Evolutionary conservation across 2,113 vertebrate species (phyloP), one percentile per base, ranked within the genome.

Genomic region (Phaethornis superciliosus): DNA sequence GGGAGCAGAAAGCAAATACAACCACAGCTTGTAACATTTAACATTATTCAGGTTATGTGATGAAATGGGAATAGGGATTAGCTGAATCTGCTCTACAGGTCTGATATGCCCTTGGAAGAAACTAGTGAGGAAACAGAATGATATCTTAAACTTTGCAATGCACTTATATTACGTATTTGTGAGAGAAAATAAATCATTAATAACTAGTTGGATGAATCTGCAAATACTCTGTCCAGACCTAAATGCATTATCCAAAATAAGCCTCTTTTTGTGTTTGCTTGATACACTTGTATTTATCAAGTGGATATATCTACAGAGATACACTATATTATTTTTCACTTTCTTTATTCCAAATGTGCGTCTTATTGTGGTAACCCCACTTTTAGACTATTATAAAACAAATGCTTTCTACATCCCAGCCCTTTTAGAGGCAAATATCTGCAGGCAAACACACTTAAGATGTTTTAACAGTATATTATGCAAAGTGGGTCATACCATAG

Each of bases 401-500:
- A 74, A 74, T 55, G 33, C 11, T 93, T 68, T 83, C 72, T 83
- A 42, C 80, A 64, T 64, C 33, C 26, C 52, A 78, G 64, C 44
- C 56, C 75, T 77, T 46, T 4, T 37, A 47, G 44, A 11, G 58
- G 47, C 46, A 70, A 35, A 33, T 15, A 3, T 59, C 52, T 74
- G 13, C 27, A n/a, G 79, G 75, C 76, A 88, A 67, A 47, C 18
- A 10, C 26, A 30, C 30, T 22, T 19, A 49, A 56, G 71, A n/a
- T 18, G 40, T 59, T 79, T 74, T 56, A 84, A 68, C 3, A 2
- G 15, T 21, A 17, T 30, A 7, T 68, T 42, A 56, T 63, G 47
- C 63, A 72, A 64, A 90, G 56, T 0, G 0, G 40, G n/a, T 15
- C 0, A 0, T 59, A 32, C 20, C 35, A 10, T 9, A 18, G 55